phyloP scores from a whole-genome alignment of 2,113 vertebrate genomes.

The Hippocampus guttulatus region DNA sequence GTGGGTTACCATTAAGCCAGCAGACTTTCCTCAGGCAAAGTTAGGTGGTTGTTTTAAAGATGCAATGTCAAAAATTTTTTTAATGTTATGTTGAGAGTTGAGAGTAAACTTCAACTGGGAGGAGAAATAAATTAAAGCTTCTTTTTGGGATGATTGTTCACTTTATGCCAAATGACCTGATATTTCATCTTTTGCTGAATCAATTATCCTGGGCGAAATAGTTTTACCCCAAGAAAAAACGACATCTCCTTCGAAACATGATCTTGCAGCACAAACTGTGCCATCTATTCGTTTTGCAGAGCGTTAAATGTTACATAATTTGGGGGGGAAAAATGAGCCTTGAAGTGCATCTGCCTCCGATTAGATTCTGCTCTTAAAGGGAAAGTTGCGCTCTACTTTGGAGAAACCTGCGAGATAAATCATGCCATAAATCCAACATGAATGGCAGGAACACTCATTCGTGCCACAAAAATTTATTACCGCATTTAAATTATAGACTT shows the following conservation, averaged over 20 bases:
- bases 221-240: background rate
- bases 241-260: background rate
- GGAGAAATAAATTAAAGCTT: background rate
- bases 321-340: conserved; percentile 14
- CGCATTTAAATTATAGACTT: background rate
- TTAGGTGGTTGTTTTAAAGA: background rate
- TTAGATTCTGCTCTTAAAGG: conserved; percentile 27
- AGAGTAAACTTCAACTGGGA: background rate
- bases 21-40: background rate
- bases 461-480: background rate
- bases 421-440: background rate
- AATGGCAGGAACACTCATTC: background rate
- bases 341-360: conserved; percentile 41
- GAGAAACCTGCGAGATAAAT: conserved; percentile 7
- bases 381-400: conserved; percentile 22
- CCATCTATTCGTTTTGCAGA: background rate
- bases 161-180: background rate
- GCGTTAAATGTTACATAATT: conserved; percentile 51
- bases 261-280: background rate
- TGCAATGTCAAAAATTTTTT: background rate
- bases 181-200: background rate
- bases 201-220: background rate
- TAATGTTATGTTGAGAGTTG: background rate
- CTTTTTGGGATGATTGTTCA: background rate
- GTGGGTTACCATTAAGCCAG: background rate